Conservation (phyloP, 2,113 vertebrate genomes). For the Calyptomena viridis region DNA sequence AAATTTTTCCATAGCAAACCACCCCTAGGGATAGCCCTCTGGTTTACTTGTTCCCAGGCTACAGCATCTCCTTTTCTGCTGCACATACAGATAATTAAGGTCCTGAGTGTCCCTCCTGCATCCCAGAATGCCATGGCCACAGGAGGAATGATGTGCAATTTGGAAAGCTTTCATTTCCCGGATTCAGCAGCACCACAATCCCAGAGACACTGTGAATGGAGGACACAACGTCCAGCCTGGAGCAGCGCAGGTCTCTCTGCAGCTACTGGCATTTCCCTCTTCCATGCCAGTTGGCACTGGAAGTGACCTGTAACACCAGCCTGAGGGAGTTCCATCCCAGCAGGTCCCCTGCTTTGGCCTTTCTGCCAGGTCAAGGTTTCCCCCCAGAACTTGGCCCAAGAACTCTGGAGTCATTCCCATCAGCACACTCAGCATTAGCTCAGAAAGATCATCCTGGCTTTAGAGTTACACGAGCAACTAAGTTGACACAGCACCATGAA, state of each 20-base stretch:
- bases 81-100: neutral
- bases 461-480: neutral
- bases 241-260: neutral
- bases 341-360: neutral
- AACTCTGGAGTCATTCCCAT: neutral
- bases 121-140: neutral
- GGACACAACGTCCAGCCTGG: rapidly evolving
- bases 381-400: neutral
- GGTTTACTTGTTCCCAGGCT: neutral
- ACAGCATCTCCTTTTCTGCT: neutral
- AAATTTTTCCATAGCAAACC: neutral
- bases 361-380: neutral
- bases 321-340: neutral
- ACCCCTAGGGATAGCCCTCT: neutral
- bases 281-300: rapidly evolving
- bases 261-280: rapidly evolving
- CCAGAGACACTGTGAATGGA: neutral
- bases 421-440: rapidly evolving
- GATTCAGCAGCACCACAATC: neutral
- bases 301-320: neutral
- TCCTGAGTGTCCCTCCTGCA: neutral
- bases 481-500: neutral
- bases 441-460: neutral
- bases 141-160: neutral
- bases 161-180: neutral